phyloP scores from a whole-genome alignment of 2,113 vertebrate genomes.

The Gopherus evgoodei region DNA sequence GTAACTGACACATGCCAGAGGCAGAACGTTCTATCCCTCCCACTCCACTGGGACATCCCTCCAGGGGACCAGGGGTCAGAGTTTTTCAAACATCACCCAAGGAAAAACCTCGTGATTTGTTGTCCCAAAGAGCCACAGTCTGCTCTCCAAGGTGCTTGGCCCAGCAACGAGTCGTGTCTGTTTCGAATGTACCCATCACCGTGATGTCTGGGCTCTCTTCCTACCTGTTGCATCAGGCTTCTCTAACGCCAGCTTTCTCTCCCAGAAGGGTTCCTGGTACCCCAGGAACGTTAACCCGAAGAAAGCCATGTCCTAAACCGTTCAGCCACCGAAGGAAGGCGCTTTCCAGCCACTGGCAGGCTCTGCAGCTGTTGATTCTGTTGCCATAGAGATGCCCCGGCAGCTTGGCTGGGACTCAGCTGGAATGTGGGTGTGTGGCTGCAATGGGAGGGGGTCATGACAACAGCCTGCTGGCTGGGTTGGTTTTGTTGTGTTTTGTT shows the following conservation, averaged over 20 bases:
- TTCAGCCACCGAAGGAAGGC: conserved; percentile 29
- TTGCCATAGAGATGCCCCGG: conserved; percentile 55
- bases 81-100: neutral
- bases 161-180: neutral
- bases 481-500: neutral
- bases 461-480: neutral
- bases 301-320: conserved; percentile 76
- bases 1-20: too few relatives aligned
- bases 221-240: conserved; percentile 53
- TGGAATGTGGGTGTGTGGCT: neutral
- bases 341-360: neutral
- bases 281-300: conserved; percentile 82
- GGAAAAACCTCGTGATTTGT: neutral
- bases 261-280: conserved; percentile 78
- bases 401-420: neutral
- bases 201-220: neutral
- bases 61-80: neutral
- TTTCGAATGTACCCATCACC: neutral
- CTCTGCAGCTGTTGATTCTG: conserved; percentile 30
- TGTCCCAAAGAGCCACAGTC: neutral
- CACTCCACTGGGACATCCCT: neutral
- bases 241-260: conserved; percentile 56
- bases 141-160: neutral
- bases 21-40: too few relatives aligned
- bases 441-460: neutral